phyloP scores from a whole-genome alignment of 2,797 vertebrate species.

The Myiothlypis coronata region DNA sequence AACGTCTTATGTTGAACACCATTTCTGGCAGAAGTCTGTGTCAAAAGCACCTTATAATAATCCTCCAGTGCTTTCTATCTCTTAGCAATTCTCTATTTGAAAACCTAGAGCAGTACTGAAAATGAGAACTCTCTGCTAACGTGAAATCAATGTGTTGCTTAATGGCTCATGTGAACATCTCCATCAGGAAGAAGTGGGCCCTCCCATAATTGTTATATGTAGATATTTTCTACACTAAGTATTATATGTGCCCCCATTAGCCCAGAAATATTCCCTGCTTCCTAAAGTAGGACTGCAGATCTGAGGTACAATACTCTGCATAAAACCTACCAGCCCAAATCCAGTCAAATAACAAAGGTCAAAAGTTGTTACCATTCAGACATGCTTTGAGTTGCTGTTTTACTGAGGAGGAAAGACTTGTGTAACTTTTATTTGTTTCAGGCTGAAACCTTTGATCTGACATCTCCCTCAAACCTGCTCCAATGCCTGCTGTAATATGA shows the following conservation, averaged over 20 bases:
- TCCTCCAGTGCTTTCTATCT: background rate
- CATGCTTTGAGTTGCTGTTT: background rate
- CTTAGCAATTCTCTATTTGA: background rate
- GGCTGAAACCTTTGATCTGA: background rate
- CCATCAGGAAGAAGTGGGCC: background rate
- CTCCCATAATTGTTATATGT: background rate
- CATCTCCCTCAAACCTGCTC: background rate
- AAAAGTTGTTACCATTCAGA: background rate
- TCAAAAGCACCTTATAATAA: background rate
- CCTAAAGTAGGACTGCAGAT: background rate
- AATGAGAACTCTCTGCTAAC: background rate
- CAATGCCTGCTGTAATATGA: background rate
- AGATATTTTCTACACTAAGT: background rate
- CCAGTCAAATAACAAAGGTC: background rate
- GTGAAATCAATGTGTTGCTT: background rate
- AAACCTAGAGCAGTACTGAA: background rate
- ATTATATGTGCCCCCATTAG: background rate
- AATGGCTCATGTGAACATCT: slow-evolving; percentile 6
- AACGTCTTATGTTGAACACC: background rate
- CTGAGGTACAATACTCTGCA: background rate
- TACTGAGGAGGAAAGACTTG: background rate
- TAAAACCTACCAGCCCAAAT: background rate
- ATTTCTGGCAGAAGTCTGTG: background rate
- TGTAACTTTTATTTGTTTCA: background rate
- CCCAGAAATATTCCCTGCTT: background rate